Base-by-base conservation (phyloP, 2,888 invertebrate species). In the Phaonia tiefii region DNA sequence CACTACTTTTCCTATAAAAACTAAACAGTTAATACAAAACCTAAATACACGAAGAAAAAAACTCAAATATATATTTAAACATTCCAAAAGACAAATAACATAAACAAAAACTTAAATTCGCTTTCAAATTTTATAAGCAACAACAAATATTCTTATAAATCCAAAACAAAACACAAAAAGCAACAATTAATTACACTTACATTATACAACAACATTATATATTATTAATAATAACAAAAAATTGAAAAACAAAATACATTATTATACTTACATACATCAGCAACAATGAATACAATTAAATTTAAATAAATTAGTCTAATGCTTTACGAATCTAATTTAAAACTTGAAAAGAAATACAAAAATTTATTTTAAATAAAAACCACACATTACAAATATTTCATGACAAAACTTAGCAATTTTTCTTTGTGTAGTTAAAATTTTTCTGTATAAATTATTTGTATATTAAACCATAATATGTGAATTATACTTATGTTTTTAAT, bases 11-110 rank as follows among this genome's bases (percentile, higher is more conserved):
- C n/a, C n/a, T n/a, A n/a, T n/a, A n/a, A 25, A 25, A 56, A 15
- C 25, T 37, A 26, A 37, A 72, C 31, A 44, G 20, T 22, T 71
- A 60, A 20, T 58, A 42, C 37, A 39, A 51, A 73, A 44, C 22
- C 13, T 72, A 73, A 25, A 71, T 54, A 74, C 71, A 66, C 58
- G 66, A 75, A 71, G 74, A 75, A 37, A 77, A 78, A n/a, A 77
- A 39, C 22, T 69, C 20, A 51, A 67, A 49, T 42, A 77, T n/a
- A n/a, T n/a, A n/a, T n/a, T n/a, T n/a, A n/a, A n/a, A 11, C 25
- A 56, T 56, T 22, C 22, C 17, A 22, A 22, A 56, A 49, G 17
- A 49, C 10, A 25, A 37, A 5, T 11, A 60, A 15, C 1, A 60
- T 51, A 71, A 65, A 71, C 44, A 73, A 67, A 31, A 66, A 56